A percentile compares a stretch with the other conserved stretches of the same genome.
Conservation (phyloP, 2,888 invertebrate genomes). For the Drosophila histrio region DNA sequence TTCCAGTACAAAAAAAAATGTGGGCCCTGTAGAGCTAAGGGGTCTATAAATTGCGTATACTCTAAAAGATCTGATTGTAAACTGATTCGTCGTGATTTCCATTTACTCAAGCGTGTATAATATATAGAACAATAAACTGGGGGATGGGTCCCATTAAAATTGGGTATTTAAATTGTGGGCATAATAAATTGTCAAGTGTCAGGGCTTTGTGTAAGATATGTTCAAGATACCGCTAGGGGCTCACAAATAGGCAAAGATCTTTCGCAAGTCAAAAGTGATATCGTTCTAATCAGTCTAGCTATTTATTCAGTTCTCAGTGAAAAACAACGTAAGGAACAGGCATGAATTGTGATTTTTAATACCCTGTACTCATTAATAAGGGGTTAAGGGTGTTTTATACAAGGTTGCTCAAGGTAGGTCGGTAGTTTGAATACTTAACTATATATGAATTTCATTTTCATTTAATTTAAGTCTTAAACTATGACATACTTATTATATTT, state of each 20-base stretch:
- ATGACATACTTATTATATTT: no score
- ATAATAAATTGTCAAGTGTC: slow-evolving; percentile 38
- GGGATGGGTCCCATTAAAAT: slow-evolving; percentile 5
- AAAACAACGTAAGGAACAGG: slow-evolving; percentile 22
- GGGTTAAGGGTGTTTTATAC: background rate
- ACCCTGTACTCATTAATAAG: background rate
- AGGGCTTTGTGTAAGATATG: slow-evolving; percentile 9
- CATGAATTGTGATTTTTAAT: slow-evolving; percentile 19
- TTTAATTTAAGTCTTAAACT: background rate
- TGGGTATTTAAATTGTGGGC: slow-evolving; percentile 19
- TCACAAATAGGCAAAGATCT: slow-evolving; percentile 10
- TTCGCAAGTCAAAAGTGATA: slow-evolving; percentile 35
- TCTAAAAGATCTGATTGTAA: slow-evolving; percentile 21
- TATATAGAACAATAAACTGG: background rate
- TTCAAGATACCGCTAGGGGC: background rate
- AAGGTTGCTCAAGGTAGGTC: no score
- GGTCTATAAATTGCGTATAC: slow-evolving; percentile 30
- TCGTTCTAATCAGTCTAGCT: slow-evolving; percentile 53
- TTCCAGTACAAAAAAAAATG: slow-evolving; percentile 4
- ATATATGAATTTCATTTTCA: background rate
- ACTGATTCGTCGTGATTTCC: slow-evolving; percentile 23
- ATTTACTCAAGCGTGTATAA: slow-evolving; percentile 1
- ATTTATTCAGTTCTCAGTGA: slow-evolving; percentile 39
- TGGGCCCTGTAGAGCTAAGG: background rate
- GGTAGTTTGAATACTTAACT: no score